Percentiles rank a stretch among this genome's conserved stretches.
These are phyloP conservation scores for Apotomis capreana DNA, from an alignment of 2,888 invertebrate genomes.

Conservation along the genomic window DNA sequence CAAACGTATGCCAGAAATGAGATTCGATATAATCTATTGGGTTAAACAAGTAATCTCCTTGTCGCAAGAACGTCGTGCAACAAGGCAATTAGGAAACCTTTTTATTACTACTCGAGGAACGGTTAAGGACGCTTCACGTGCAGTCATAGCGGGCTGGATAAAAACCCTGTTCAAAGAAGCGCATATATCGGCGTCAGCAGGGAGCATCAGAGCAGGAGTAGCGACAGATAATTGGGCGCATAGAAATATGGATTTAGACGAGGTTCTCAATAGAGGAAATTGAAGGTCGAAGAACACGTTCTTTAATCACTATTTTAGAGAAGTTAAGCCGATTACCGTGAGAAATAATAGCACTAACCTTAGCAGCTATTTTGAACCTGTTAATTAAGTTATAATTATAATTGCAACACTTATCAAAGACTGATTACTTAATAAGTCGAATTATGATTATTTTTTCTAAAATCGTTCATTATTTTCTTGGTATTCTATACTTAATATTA, in stretches of 20 bases:
- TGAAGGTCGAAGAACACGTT: constrained; percentile 4
- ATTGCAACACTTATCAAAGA: too few relatives aligned
- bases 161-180: constrained; percentile 14
- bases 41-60: neutral
- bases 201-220: constrained; percentile 10
- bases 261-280: neutral
- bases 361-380: too few relatives aligned
- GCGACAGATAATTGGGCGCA: neutral
- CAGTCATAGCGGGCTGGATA: constrained; percentile 15
- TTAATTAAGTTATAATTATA: too few relatives aligned
- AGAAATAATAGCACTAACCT: neutral
- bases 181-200: neutral
- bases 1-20: neutral
- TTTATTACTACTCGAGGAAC: constrained; percentile 2
- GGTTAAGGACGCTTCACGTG: neutral
- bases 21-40: neutral
- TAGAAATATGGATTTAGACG: neutral
- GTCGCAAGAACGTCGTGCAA: neutral
- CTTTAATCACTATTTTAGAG: neutral
- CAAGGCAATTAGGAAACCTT: neutral
- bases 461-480: too few relatives aligned
- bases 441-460: too few relatives aligned
- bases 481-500: too few relatives aligned
- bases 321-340: neutral
- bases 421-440: too few relatives aligned